phyloP scores from a whole-genome alignment of 2,888 invertebrate genomes.

The Limnephilus auricula region DNA sequence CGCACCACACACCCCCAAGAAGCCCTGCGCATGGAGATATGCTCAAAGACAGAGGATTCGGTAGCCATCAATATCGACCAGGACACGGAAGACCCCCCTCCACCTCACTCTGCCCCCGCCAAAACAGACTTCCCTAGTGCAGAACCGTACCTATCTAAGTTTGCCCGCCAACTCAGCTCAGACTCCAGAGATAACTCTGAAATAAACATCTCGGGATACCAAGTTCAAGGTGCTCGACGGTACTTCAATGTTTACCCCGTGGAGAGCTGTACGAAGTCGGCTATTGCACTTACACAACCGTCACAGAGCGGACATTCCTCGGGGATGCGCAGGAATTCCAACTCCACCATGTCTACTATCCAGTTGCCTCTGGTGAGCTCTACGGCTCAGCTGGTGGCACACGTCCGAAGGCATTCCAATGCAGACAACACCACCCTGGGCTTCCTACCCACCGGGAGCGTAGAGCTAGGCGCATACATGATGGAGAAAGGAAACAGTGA shows the following conservation, averaged over 20 bases:
- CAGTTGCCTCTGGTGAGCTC: slow-evolving; percentile 78
- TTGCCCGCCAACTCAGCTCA: slow-evolving; percentile 77
- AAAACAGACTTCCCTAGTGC: slow-evolving; percentile 74
- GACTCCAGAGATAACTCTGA: slow-evolving; percentile 78
- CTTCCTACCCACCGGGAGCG: slow-evolving; percentile 75
- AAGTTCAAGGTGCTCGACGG: slow-evolving; percentile 69
- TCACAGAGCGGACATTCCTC: slow-evolving; percentile 72
- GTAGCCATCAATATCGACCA: slow-evolving; percentile 73
- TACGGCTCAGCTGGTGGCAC: slow-evolving; percentile 75
- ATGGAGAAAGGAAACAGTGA: slow-evolving; percentile 74
- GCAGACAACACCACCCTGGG: slow-evolving; percentile 80
- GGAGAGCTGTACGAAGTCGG: slow-evolving; percentile 76
- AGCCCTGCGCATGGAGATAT: slow-evolving; percentile 70
- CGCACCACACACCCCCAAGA: slow-evolving; percentile 68
- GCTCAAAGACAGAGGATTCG: slow-evolving; percentile 68
- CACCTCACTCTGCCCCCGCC: slow-evolving; percentile 72
- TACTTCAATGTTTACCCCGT: slow-evolving; percentile 74
- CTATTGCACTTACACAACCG: slow-evolving; percentile 73
- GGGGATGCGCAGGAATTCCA: slow-evolving; percentile 79
- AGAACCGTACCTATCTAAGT: slow-evolving; percentile 77
- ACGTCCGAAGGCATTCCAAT: slow-evolving; percentile 80
- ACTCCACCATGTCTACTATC: slow-evolving; percentile 81
- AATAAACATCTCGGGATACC: slow-evolving; percentile 73
- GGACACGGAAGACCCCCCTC: slow-evolving; percentile 76
- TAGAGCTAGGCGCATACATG: slow-evolving; percentile 77